Base-by-base conservation (phyloP, 2,113 vertebrate genomes). In the Hippocampus guttulatus region DNA sequence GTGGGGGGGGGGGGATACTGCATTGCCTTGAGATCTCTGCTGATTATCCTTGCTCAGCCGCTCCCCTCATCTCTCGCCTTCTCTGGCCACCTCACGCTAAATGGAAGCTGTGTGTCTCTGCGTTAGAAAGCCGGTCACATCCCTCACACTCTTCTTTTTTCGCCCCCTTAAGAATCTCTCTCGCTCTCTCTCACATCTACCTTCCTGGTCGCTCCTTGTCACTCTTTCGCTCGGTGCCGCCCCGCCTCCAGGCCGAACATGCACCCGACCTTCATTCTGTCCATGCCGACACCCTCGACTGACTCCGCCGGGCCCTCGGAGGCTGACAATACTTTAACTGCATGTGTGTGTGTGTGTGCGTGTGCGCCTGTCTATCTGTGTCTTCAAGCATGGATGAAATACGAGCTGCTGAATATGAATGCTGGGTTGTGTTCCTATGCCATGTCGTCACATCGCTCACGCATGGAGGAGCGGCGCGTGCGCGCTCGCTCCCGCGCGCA, bases 41-140 rank as follows among this genome's bases (percentile, higher is more conserved):
- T 82, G 84, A 83, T 88, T 84, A 86, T 84, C 76, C 67, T 68
- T 67, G 65, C 83, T 86, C 79, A 68, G 71, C 79, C 57, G 45
- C 77, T 74, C 68, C 69, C 74, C 75, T 80, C 83, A 68, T 83
- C 72, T 38, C 81, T 79, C 77, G 57, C 70, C 58, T 67, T 67
- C 82, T 71, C 76, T 64, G 69, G 80, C 79, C 74, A 82, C 81
- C 75, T 73, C 79, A 67, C 43, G 75, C 88, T 91, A 90, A 91
- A 91, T 90, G 79, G 88, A 68, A 83, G 88, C 90, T 87, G 90
- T 91, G 90, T 90, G 85, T 76, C 58, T 73, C 75, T 27, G 77
- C 15, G 81, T 91, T 91, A 82, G 84, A 84, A 91, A 91, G 84
- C 90, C n/a, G 84, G 88, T 91, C 90, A 91, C 90, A 91, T 91